These are phyloP conservation scores for Shargacucullia verbasci DNA, from an alignment of 2,888 invertebrate genomes.

Conservation along the genomic window DNA sequence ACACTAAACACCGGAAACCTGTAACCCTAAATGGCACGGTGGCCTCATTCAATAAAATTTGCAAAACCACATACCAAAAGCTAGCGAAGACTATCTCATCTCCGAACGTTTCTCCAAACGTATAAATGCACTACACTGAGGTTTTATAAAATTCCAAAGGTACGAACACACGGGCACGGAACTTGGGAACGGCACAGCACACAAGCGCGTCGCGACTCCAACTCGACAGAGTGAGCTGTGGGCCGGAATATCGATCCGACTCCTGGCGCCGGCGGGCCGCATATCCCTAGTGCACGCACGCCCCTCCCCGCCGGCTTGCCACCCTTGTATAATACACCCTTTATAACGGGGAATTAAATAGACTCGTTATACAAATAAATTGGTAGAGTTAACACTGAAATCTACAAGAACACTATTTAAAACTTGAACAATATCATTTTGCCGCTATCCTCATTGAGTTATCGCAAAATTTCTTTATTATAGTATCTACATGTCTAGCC, in stretches of 20 bases:
- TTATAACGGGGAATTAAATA: conserved; percentile 60
- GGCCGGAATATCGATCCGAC: conserved; percentile 82
- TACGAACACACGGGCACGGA: conserved; percentile 66
- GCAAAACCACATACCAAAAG: conserved; percentile 70
- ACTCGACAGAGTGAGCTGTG: conserved; percentile 75
- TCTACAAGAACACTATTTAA: background rate
- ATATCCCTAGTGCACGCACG: conserved; percentile 86
- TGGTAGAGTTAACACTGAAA: conserved; percentile 5
- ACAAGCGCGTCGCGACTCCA: conserved; percentile 77
- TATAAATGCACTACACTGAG: conserved; percentile 69
- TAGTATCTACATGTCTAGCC: background rate
- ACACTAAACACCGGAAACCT: conserved; percentile 63
- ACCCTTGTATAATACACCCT: conserved; percentile 72
- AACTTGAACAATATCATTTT: too few species aligned
- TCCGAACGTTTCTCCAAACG: conserved; percentile 71
- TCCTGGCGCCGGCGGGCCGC: conserved; percentile 87
- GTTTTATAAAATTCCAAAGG: conserved; percentile 57
- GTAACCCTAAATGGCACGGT: conserved; percentile 45
- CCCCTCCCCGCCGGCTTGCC: conserved; percentile 76
- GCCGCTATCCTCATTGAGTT: too few species aligned
- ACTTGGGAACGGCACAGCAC: conserved; percentile 62
- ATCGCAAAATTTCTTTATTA: too few species aligned
- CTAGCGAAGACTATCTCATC: conserved; percentile 79
- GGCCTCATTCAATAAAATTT: conserved; percentile 43
- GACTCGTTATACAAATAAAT: conserved; percentile 24